Base-by-base conservation (phyloP, 1,140 invertebrate species). In the Catajapyx aquilonaris region DNA sequence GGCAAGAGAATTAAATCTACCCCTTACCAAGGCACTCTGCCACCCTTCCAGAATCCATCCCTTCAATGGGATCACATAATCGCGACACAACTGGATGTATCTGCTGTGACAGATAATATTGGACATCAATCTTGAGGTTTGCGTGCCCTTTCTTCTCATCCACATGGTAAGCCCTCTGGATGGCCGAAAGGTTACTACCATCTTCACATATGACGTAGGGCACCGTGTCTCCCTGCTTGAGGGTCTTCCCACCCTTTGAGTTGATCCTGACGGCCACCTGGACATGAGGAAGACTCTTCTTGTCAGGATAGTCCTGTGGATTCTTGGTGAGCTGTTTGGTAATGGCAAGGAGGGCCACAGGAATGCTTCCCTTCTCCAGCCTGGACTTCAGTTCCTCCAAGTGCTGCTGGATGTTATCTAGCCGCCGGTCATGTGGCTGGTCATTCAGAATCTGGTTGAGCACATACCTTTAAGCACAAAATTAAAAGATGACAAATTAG, bases 301-400 rank as follows among this genome's bases (percentile, higher is more conserved):
- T 76, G 50, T 95, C 85, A 0, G 75, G 65, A 59, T 98, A 99
- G 43, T 94, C 81, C 42, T 78, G 76, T 0, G 93, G 91, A 56
- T 88, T 76, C 59, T 93, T 95, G 0, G 88, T 94, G 11, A 99
- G 59, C 58, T 93, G 85, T 67, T 97, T 97, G 1, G 84, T 88
- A 41, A 99, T 94, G 4, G 80, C 69, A 37, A 88, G 69, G 13
- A 83, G 60, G 1, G 76, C 69, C 0, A 93, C 40, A 0, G 83
- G 73, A 18, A 88, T 69, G 48, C 69, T 66, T 36, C 66, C 62
- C 18, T 60, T 61, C 19, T 71, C 65, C 11, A 93, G 64, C 51
- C 77, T 69, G 11, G 72, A 64, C 33, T 68, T 66, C 1, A 90
- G 53, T 47, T 59, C 55, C 33, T 41, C 57, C 40, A 66, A 61